These are phyloP conservation scores for Crocuta crocuta DNA, from an alignment of 2,113 vertebrate genomes.

Conservation along the genomic window DNA sequence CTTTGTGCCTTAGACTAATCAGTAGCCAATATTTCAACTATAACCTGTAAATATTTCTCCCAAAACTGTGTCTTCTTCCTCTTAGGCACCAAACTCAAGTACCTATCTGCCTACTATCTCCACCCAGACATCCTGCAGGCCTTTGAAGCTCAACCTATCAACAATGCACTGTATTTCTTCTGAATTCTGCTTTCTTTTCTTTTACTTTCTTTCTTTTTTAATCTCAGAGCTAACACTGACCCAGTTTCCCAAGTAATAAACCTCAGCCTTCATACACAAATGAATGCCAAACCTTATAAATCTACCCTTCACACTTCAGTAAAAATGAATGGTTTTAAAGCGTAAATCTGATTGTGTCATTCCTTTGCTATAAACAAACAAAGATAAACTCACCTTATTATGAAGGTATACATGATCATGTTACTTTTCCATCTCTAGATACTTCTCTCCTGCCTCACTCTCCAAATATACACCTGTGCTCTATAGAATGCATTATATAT, in stretches of 20 bases:
- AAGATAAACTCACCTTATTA: conserved; percentile 21
- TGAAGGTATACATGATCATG: neutral
- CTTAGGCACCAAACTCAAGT: neutral
- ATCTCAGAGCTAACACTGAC: neutral
- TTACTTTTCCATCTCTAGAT: neutral
- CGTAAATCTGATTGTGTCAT: neutral
- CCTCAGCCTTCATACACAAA: neutral
- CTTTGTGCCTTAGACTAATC: neutral
- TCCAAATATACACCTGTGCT: neutral
- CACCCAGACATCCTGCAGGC: neutral
- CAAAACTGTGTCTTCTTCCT: neutral
- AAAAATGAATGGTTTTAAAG: conserved; percentile 16
- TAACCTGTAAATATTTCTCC: neutral
- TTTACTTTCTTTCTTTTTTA: neutral
- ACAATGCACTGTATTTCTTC: neutral
- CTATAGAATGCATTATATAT: neutral
- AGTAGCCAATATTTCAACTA: conserved; percentile 20
- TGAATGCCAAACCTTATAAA: neutral
- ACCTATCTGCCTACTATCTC: neutral
- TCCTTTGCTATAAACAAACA: neutral
- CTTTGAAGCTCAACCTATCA: neutral
- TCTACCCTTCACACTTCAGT: neutral
- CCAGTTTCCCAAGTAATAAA: conserved; percentile 34
- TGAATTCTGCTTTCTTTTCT: conserved; percentile 7
- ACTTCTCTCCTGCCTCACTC: neutral